Evolutionary conservation across 1,140 invertebrate genomes (phyloP).

Genomic region (Diprion similis): DNA sequence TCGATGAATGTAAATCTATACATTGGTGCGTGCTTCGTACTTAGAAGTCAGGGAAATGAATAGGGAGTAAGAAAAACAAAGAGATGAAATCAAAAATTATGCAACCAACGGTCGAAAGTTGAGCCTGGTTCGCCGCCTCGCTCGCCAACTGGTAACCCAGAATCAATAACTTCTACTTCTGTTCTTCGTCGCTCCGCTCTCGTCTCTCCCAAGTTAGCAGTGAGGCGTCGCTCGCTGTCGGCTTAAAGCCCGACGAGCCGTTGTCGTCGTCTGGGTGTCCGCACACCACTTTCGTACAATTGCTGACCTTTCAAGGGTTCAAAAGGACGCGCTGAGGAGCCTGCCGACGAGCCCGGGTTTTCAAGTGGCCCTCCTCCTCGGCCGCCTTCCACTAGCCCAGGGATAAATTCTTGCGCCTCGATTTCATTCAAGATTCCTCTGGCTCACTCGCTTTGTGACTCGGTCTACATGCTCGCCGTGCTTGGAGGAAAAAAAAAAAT

Average conservation of each 20-base stretch:
- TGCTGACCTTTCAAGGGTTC: neutral
- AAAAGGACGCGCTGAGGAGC: neutral
- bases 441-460: too few species aligned
- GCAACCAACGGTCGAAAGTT: neutral
- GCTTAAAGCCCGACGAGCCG: neutral
- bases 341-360: too few species aligned
- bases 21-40: too few species aligned
- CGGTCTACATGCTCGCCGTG: too few species aligned
- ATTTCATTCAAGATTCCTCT: too few species aligned
- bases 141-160: neutral
- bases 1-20: too few species aligned
- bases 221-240: too few species aligned
- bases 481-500: too few species aligned
- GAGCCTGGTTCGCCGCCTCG: neutral
- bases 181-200: neutral
- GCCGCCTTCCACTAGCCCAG: too few species aligned
- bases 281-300: neutral
- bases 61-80: neutral
- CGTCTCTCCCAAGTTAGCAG: neutral
- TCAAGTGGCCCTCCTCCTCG: too few species aligned
- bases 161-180: constrained; percentile 4
- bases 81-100: neutral
- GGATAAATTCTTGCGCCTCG: too few species aligned
- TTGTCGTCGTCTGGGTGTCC: neutral
- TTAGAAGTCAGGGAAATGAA: too few species aligned